Conservation (phyloP, 2,797 vertebrate species). For the Hozukius guyotensis region DNA sequence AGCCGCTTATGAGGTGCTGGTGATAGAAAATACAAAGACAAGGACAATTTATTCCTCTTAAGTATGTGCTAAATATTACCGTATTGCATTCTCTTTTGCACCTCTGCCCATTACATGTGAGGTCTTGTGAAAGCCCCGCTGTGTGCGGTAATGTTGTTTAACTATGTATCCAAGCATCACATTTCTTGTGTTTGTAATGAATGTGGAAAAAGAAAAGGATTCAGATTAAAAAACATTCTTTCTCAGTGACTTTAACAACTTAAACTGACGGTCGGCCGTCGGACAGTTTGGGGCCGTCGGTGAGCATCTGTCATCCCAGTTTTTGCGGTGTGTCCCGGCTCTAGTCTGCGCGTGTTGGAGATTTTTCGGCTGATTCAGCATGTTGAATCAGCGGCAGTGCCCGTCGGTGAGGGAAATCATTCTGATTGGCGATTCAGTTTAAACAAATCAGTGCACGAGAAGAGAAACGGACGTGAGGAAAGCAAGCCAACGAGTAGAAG, state of each 20-base stretch:
- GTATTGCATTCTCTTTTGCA: not conserved
- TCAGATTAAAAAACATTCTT: not conserved
- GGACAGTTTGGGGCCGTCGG: too few species aligned
- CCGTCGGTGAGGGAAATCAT: too few species aligned
- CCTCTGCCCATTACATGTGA: not conserved
- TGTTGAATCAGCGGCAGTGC: too few species aligned
- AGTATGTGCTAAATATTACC: not conserved
- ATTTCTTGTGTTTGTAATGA: not conserved
- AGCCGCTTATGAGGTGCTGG: not conserved
- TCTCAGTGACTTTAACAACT: not conserved
- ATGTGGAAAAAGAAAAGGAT: constrained; percentile 1
- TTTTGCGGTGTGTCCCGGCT: too few species aligned
- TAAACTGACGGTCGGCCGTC: too few species aligned
- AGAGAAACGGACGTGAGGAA: too few species aligned
- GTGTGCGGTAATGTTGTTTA: constrained; percentile 3
- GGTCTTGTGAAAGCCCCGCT: not conserved
- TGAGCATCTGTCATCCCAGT: too few species aligned
- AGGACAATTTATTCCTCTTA: not conserved
- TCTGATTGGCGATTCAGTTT: too few species aligned
- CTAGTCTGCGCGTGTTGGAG: too few species aligned
- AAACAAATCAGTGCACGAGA: too few species aligned
- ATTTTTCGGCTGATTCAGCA: too few species aligned
- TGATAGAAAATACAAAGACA: not conserved
- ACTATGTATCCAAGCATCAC: not conserved
- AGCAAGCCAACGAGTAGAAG: too few species aligned